These are phyloP conservation scores for Elymnias hypermnestra DNA, from an alignment of 1,140 invertebrate genomes.

Conservation along the genomic window DNA sequence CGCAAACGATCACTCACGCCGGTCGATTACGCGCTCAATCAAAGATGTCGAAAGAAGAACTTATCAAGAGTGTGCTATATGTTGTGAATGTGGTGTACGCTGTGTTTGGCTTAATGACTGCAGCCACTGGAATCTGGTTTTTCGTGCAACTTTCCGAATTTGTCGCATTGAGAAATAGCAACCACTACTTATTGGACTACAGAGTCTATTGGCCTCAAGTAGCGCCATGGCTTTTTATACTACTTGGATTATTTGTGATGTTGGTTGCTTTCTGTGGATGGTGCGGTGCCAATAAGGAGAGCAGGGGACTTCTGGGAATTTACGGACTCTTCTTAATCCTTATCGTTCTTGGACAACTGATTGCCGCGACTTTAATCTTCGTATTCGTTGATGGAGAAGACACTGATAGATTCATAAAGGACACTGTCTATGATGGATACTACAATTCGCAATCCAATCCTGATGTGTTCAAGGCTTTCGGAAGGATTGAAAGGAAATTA, in stretches of 20 bases:
- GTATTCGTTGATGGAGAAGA: conserved; percentile 65
- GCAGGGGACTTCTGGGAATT: conserved; percentile 55
- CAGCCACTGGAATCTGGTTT: conserved; percentile 65
- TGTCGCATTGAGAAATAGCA: conserved; percentile 55
- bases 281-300: conserved; percentile 57
- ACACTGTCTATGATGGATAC: conserved; percentile 67
- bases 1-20: conserved; percentile 32
- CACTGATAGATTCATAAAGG: conserved; percentile 63
- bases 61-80: conserved; percentile 55
- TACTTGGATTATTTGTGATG: conserved; percentile 58
- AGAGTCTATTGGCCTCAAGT: conserved; percentile 68
- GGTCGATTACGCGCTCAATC: conserved; percentile 25
- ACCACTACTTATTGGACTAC: conserved; percentile 67
- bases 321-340: conserved; percentile 54
- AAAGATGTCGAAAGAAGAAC: conserved; percentile 57
- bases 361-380: conserved; percentile 58
- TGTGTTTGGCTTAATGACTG: conserved; percentile 57
- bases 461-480: conserved; percentile 56
- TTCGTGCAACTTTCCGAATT: conserved; percentile 65
- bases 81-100: conserved; percentile 62
- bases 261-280: conserved; percentile 60
- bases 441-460: conserved; percentile 65
- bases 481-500: conserved; percentile 59
- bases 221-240: conserved; percentile 67
- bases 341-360: conserved; percentile 51